These are phyloP conservation scores for Macropis europaea DNA, from an alignment of 2,888 invertebrate genomes.

Conservation along the genomic window DNA sequence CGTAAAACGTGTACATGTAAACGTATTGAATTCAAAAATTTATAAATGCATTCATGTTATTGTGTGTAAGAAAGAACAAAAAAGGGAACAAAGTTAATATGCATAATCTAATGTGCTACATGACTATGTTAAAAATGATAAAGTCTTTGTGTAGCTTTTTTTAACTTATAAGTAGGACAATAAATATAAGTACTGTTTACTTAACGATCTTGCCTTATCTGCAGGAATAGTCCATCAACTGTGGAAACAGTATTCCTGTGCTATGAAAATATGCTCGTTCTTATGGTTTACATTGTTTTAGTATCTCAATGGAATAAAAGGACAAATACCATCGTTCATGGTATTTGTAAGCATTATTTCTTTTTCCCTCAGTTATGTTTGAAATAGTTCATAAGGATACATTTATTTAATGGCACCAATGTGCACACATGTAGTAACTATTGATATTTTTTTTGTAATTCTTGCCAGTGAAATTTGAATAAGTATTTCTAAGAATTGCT, in stretches of 20 bases:
- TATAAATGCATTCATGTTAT: background rate
- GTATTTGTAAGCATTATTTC: background rate
- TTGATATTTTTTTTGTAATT: constrained; percentile 26
- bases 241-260: constrained; percentile 37
- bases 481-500: constrained; percentile 65
- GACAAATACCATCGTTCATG: background rate
- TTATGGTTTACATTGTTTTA: background rate
- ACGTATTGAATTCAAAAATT: background rate
- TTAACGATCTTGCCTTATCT: constrained; percentile 40
- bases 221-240: constrained; percentile 5
- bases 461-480: constrained; percentile 56
- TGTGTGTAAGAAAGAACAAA: background rate
- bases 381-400: background rate
- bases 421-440: constrained; percentile 1
- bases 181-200: background rate
- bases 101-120: background rate
- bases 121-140: background rate
- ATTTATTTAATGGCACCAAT: background rate
- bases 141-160: background rate
- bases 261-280: constrained; percentile 1
- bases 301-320: background rate
- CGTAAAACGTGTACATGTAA: background rate
- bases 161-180: constrained; percentile 13
- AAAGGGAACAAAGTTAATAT: background rate
- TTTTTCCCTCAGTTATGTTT: constrained; percentile 26